phyloP scores from a whole-genome alignment of 30 jellyfish, hydroid and myxozoan genomes.

The Aurelia sp. region DNA sequence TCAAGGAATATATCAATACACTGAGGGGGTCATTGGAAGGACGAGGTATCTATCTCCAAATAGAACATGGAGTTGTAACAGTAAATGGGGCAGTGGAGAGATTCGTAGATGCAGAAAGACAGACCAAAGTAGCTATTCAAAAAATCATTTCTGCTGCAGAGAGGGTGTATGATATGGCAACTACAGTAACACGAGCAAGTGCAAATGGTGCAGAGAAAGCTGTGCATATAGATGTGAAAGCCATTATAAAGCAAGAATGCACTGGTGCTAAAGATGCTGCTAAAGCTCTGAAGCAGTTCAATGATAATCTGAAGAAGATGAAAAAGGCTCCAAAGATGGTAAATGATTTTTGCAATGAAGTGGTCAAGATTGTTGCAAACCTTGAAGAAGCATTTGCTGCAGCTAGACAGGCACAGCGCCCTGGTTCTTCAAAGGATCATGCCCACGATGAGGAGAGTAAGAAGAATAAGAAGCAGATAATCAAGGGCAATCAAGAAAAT shows the following conservation, averaged over 20 bases:
- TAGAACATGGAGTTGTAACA: slow-evolving; percentile 19
- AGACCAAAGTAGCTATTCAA: slow-evolving; percentile 27
- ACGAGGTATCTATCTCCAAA: slow-evolving; percentile 5
- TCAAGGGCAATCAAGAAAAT: neutral
- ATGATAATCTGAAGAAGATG: slow-evolving; percentile 35
- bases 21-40: slow-evolving; percentile 22
- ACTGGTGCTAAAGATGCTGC: neutral
- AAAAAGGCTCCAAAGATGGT: slow-evolving; percentile 51
- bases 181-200: slow-evolving; percentile 2
- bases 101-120: slow-evolving; percentile 19
- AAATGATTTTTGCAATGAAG: slow-evolving; percentile 38
- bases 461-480: neutral
- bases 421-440: neutral
- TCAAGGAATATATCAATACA: slow-evolving; percentile 16
- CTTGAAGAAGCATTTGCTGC: slow-evolving; percentile 10
- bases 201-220: neutral
- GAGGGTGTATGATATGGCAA: slow-evolving; percentile 38
- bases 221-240: slow-evolving; percentile 5
- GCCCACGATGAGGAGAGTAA: neutral
- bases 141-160: slow-evolving; percentile 24
- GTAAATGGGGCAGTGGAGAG: slow-evolving; percentile 37
- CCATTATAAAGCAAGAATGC: slow-evolving; percentile 29
- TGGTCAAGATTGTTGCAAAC: slow-evolving; percentile 16
- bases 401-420: neutral
- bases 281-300: slow-evolving; percentile 23